Evolutionary conservation across 2,797 vertebrate genomes (phyloP).

Genomic region (Spinus pinus): DNA sequence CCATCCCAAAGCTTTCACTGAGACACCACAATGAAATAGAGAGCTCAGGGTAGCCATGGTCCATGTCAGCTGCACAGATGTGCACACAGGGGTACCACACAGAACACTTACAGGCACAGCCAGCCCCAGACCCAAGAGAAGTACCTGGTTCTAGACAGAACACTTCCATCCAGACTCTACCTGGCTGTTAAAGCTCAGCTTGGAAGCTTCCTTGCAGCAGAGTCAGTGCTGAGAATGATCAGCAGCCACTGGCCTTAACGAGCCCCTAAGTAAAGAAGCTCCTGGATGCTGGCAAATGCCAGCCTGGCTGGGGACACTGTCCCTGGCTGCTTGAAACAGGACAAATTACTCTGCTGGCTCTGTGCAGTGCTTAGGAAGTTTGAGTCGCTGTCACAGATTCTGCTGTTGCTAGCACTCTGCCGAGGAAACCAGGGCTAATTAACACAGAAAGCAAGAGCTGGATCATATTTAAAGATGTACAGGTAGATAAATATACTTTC

Average conservation of each 20-base stretch:
- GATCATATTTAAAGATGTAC: background rate
- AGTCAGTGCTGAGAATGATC: background rate
- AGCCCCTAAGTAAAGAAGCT: background rate
- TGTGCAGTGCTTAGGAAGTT: background rate
- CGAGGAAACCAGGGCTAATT: background rate
- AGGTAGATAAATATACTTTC: background rate
- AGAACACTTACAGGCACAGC: background rate
- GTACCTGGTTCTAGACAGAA: background rate
- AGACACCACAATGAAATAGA: background rate
- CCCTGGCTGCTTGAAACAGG: background rate
- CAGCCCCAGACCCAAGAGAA: background rate
- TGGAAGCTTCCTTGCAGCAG: background rate
- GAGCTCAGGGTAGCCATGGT: background rate
- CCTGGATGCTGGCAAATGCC: background rate
- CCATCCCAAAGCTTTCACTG: background rate
- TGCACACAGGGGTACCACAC: background rate
- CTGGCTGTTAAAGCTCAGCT: background rate
- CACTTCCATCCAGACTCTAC: background rate
- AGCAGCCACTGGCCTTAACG: background rate
- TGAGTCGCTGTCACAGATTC: slow-evolving; percentile 7
- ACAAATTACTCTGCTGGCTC: background rate
- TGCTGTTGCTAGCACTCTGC: slow-evolving; percentile 22
- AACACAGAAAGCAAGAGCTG: background rate
- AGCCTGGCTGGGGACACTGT: background rate
- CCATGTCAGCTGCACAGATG: background rate